These are phyloP conservation scores for Parnassius smintheus DNA, from an alignment of 2,888 invertebrate genomes.

Conservation along the genomic window DNA sequence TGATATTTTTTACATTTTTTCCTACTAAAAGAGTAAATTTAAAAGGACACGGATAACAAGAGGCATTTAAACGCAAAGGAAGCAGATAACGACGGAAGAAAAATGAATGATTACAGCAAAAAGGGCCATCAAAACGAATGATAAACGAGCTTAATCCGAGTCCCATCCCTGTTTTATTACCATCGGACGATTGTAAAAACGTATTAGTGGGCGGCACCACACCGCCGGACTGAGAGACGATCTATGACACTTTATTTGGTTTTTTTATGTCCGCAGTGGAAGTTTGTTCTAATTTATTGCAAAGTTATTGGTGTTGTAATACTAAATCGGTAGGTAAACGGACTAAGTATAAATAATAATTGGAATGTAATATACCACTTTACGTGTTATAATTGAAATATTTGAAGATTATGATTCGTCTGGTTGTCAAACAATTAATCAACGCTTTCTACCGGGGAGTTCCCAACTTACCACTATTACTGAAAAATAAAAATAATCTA, in stretches of 20 bases:
- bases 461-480: too few species aligned
- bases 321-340: constrained; percentile 25
- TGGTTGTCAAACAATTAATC: too few species aligned
- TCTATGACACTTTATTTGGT: constrained; percentile 67
- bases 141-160: constrained; percentile 79
- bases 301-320: constrained; percentile 45
- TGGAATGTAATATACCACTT: too few species aligned
- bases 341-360: constrained; percentile 5
- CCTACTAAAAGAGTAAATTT: constrained; percentile 12
- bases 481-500: too few species aligned
- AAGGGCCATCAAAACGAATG: constrained; percentile 80
- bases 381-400: too few species aligned
- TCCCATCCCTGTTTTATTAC: constrained; percentile 79
- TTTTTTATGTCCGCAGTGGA: constrained; percentile 64
- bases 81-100: constrained; percentile 77
- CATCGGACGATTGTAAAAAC: constrained; percentile 78
- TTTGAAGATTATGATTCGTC: too few species aligned
- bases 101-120: constrained; percentile 81
- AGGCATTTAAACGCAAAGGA: constrained; percentile 74
- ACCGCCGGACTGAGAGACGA: constrained; percentile 43
- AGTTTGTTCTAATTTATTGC: constrained; percentile 61
- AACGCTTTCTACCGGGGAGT: too few species aligned
- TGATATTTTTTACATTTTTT: too few species aligned
- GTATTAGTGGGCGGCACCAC: constrained; percentile 67
- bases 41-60: constrained; percentile 38